Conservation (phyloP, 2,888 invertebrate species). For the Ceratothoa steindachneri region DNA sequence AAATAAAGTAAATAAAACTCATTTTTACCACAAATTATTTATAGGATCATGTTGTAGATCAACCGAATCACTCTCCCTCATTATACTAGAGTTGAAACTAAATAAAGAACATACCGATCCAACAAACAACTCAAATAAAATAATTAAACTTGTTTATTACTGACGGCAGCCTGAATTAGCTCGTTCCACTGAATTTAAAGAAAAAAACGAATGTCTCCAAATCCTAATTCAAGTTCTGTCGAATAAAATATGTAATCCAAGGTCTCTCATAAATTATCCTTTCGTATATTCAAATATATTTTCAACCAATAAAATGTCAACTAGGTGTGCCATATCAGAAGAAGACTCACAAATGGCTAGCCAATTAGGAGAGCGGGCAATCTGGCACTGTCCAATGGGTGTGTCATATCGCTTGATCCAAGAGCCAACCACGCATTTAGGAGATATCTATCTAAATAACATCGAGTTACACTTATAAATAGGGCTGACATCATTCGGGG, state of each 20-base stretch:
- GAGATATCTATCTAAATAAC: conserved; percentile 1
- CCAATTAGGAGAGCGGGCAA: conserved; percentile 5
- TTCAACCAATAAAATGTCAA: background rate
- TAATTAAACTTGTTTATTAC: too few species aligned
- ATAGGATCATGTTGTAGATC: too few species aligned
- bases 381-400: conserved; percentile 3
- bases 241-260: background rate
- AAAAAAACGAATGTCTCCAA: too few species aligned
- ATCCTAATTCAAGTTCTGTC: background rate
- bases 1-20: too few species aligned
- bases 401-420: conserved; percentile 6
- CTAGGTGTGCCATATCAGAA: conserved; percentile 5
- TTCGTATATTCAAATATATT: background rate
- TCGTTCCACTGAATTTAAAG: too few species aligned
- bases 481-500: background rate
- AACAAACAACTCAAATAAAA: too few species aligned
- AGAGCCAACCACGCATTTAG: background rate
- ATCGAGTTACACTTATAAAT: conserved; percentile 7
- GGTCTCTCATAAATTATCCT: background rate
- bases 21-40: too few species aligned
- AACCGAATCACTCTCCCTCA: too few species aligned
- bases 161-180: too few species aligned
- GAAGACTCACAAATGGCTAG: background rate
- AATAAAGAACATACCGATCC: too few species aligned
- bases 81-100: too few species aligned